Conservation (phyloP, 2,888 invertebrate species). For the Germaria angustata region DNA sequence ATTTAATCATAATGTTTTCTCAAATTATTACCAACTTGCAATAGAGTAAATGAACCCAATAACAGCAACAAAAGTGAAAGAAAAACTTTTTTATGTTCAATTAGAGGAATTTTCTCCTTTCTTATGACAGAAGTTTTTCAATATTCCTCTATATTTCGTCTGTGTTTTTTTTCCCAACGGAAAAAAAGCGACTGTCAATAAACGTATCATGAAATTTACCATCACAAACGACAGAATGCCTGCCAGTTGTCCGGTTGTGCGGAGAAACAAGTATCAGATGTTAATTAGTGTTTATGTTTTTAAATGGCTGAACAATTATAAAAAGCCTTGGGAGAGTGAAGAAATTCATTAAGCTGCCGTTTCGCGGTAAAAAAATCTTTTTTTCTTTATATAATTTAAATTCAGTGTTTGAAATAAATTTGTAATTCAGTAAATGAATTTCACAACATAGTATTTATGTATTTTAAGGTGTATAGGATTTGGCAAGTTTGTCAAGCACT, state of each 20-base stretch:
- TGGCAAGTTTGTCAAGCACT: background rate
- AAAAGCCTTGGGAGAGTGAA: constrained; percentile 14
- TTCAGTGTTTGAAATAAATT: constrained; percentile 18
- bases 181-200: constrained; percentile 17
- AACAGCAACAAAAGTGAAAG: constrained; percentile 38
- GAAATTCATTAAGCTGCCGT: background rate
- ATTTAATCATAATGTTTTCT: constrained; percentile 49
- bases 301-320: constrained; percentile 38
- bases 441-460: constrained; percentile 8
- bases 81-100: constrained; percentile 38
- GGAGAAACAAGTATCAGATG: constrained; percentile 26
- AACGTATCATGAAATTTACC: constrained; percentile 3
- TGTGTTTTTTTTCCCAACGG: background rate
- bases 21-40: constrained; percentile 43
- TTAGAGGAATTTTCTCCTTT: constrained; percentile 19
- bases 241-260: constrained; percentile 12
- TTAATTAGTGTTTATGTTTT: constrained; percentile 44
- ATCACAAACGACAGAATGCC: constrained; percentile 10
- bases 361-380: background rate
- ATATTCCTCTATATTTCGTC: background rate
- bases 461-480: background rate
- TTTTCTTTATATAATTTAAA: background rate
- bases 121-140: constrained; percentile 4
- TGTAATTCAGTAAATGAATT: background rate
- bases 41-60: background rate